phyloP scores from a whole-genome alignment of 2,888 invertebrate species.

The Dimorphilus gyrociliatus region DNA sequence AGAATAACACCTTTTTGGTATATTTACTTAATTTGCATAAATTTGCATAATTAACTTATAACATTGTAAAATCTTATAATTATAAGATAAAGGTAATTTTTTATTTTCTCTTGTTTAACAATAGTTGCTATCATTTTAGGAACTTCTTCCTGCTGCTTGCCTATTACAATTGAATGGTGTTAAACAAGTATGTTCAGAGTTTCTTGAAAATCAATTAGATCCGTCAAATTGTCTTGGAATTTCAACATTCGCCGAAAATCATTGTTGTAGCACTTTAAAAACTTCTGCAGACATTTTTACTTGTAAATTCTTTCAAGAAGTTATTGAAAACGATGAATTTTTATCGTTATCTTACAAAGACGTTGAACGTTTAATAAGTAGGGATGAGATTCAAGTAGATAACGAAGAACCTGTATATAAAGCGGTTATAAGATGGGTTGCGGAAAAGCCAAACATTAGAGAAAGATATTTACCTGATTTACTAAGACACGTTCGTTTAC shows the following conservation, averaged over 20 bases:
- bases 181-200: conserved; percentile 32
- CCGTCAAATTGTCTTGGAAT: conserved; percentile 34
- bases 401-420: conserved; percentile 33
- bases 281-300: conserved; percentile 24
- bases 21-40: no score
- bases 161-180: conserved; percentile 34
- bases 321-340: conserved; percentile 28
- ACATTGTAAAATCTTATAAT: no score
- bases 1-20: no score
- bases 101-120: no score
- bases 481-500: conserved; percentile 24
- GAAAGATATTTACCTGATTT: conserved; percentile 18
- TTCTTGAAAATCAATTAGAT: conserved; percentile 33
- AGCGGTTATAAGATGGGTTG: conserved; percentile 29
- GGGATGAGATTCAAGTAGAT: conserved; percentile 33
- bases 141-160: conserved; percentile 35
- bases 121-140: no score
- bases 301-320: conserved; percentile 25
- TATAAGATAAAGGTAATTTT: no score
- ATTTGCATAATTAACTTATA: no score
- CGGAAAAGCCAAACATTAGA: conserved; percentile 15
- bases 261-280: conserved; percentile 22
- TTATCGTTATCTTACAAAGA: conserved; percentile 21
- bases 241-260: conserved; percentile 34
- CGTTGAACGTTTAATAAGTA: conserved; percentile 22